Evolutionary conservation across 1,140 invertebrate genomes (phyloP), one percentile per base, ranked within the genome.

Genomic region (Euglossa dilemma): DNA sequence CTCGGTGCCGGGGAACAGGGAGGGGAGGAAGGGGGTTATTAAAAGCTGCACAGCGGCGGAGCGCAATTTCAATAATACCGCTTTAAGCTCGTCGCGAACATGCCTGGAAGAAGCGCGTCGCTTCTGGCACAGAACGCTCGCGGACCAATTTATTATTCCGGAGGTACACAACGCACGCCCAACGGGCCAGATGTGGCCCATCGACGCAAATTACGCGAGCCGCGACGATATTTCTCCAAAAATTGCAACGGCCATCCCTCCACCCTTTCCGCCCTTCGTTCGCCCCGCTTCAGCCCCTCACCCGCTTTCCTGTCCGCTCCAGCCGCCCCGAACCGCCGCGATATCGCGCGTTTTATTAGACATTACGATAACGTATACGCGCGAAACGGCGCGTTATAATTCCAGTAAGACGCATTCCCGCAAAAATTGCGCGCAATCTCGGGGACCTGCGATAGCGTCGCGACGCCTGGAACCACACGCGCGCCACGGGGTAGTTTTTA

Each of bases 31-130:
- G 6, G 36, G 72, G 52, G 72, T 78, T 63, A 85, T 87, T 87
- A 87, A 79, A 80, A 64, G 54, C 80, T 50, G 23, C 67, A 45
- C 18, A 25, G 18, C 78, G 43, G 73, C 52, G 50, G 45, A 78
- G 25, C 71, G 74, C 69, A 83, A 87, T 83, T 74, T 77, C 85
- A 80, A 85, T 85, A 83, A 87, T 85, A 76, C 74, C 83, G 52
- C 20, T 63, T 73, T 78, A 81, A 79, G 84, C 79, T 78, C 50
- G 47, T 52, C 70, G 61, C 43, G 47, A 45, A 3, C 71, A n/a
- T 6, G 63, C 52, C 73, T 67, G 54, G 61, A 82, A 69, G 80
- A 69, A 69, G 61, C 80, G 61, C 80, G 80, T 67, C 80, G 80
- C 80, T 76, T 81, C 80, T 75, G 80, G 72, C 72, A 28, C 73